phyloP scores from a whole-genome alignment of 2,113 vertebrate species.

The Siphamia tubifer region DNA sequence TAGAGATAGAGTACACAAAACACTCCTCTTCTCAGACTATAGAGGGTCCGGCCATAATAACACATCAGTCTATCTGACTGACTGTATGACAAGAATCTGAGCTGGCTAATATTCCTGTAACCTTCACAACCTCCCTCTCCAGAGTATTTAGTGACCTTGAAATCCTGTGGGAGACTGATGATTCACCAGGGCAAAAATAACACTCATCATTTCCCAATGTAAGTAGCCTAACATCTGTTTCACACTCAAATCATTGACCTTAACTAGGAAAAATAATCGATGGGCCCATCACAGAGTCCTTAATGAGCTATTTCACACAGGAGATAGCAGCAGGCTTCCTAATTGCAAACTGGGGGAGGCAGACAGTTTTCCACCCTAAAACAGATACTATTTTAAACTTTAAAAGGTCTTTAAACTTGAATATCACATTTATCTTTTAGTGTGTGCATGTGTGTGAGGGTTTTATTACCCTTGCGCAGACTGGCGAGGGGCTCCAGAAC shows the following conservation, averaged over 20 bases:
- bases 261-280: conserved; percentile 49
- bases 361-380: conserved; percentile 32
- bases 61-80: conserved; percentile 52
- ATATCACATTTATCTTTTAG: conserved; percentile 36
- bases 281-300: conserved; percentile 28
- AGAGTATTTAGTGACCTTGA: conserved; percentile 60
- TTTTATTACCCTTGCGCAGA: conserved; percentile 89
- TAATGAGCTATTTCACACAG: conserved; percentile 43
- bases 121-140: conserved; percentile 21
- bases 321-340: conserved; percentile 12
- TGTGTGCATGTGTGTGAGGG: neutral
- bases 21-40: conserved; percentile 40
- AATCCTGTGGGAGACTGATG: conserved; percentile 43
- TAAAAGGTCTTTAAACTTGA: conserved; percentile 40
- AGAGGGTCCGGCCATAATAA: conserved; percentile 39
- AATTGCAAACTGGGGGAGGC: conserved; percentile 7
- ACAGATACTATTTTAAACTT: conserved; percentile 33
- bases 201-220: conserved; percentile 38
- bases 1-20: conserved; percentile 61
- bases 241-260: conserved; percentile 58
- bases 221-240: conserved; percentile 64
- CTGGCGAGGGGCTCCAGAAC: conserved; percentile 87
- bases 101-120: conserved; percentile 26
- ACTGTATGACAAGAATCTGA: conserved; percentile 40
- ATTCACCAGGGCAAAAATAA: conserved; percentile 61